phyloP scores from a whole-genome alignment of 2,888 invertebrate species.

The Ectobius pallidus region DNA sequence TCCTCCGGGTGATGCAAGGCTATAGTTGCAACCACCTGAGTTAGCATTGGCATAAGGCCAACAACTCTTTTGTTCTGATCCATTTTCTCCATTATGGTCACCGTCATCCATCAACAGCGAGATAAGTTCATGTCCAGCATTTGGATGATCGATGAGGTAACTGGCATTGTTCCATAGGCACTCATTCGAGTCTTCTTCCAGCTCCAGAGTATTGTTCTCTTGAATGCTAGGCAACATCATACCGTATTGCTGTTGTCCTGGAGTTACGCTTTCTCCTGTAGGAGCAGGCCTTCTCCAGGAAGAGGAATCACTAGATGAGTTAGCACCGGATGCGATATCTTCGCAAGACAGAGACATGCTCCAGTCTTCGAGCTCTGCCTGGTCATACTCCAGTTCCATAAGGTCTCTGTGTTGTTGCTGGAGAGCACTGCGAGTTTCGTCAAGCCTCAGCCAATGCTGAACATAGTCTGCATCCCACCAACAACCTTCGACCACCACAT shows the following conservation, averaged over 20 bases:
- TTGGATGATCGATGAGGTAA: constrained; percentile 67
- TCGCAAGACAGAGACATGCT: constrained; percentile 75
- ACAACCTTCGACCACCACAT: constrained; percentile 64
- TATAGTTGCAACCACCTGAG: constrained; percentile 52
- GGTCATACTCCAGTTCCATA: constrained; percentile 74
- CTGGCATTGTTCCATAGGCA: constrained; percentile 78
- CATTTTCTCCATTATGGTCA: constrained; percentile 4
- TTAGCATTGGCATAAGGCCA: constrained; percentile 40
- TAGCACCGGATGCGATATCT: constrained; percentile 57
- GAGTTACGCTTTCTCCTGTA: constrained; percentile 7
- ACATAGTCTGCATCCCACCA: constrained; percentile 74
- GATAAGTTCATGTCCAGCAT: constrained; percentile 66
- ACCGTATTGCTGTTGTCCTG: constrained; percentile 10
- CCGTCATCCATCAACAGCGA: constrained; percentile 35
- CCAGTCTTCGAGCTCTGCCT: constrained; percentile 80
- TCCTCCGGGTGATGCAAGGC: constrained; percentile 62
- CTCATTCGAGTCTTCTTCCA: constrained; percentile 76
- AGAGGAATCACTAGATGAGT: not conserved
- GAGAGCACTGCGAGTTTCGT: constrained; percentile 71
- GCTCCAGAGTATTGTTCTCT: constrained; percentile 72
- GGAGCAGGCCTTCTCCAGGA: constrained; percentile 10
- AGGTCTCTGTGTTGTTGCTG: constrained; percentile 73
- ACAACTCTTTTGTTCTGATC: constrained; percentile 18
- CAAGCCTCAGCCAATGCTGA: constrained; percentile 76
- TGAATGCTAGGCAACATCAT: constrained; percentile 68